phyloP scores from a whole-genome alignment of 2,888 invertebrate species.

The Andrena trimmerana region DNA sequence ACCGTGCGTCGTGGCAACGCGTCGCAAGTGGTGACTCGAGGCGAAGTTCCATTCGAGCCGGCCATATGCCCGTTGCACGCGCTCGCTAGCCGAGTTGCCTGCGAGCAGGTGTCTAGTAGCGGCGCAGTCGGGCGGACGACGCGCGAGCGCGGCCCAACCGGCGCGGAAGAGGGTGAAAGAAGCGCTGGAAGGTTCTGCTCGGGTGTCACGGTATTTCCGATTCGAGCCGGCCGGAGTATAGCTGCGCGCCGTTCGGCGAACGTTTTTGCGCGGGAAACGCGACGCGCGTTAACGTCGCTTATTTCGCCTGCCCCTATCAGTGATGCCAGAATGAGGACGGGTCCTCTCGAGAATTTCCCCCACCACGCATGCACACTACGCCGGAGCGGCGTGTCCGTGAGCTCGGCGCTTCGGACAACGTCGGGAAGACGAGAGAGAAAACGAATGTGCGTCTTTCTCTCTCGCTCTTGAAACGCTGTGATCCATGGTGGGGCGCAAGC shows the following conservation, averaged over 20 bases:
- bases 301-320: constrained; percentile 40
- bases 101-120: constrained; percentile 13
- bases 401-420: too few species aligned
- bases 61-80: constrained; percentile 32
- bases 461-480: too few species aligned
- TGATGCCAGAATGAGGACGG: too few species aligned
- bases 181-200: background rate
- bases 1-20: too few species aligned
- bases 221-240: too few species aligned
- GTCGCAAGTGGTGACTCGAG: too few species aligned
- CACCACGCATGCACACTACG: too few species aligned
- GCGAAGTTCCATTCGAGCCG: background rate
- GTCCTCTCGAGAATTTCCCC: too few species aligned
- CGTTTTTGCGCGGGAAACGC: constrained; percentile 30
- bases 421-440: too few species aligned
- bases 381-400: too few species aligned
- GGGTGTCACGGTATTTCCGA: background rate
- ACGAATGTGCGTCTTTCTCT: too few species aligned
- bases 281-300: constrained; percentile 42
- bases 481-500: too few species aligned
- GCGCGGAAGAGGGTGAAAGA: background rate
- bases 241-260: background rate
- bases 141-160: background rate
- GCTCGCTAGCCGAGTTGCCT: background rate
- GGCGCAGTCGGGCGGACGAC: background rate